A percentile compares a stretch with the other conserved stretches of the same genome.
Conservation (phyloP, 2,888 invertebrate species). For the Heliothis peltigera region DNA sequence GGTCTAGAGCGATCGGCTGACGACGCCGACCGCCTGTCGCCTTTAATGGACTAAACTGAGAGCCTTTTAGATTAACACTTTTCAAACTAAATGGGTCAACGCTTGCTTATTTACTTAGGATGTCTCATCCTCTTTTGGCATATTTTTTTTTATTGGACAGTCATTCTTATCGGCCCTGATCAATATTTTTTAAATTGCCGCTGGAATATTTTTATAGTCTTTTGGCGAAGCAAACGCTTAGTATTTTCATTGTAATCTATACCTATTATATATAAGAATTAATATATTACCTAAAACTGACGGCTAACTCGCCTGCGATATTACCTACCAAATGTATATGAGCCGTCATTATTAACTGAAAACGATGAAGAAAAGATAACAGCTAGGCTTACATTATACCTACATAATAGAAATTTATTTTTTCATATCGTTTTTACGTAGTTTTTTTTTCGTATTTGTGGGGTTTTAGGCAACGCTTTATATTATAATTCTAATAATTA, state of each 20-base stretch:
- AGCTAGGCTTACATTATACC: no score
- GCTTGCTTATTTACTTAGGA: constrained; percentile 56
- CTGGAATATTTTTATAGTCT: not conserved
- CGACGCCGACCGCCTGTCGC: constrained; percentile 69
- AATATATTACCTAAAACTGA: no score
- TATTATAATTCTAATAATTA: no score
- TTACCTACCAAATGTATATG: no score
- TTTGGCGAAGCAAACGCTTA: not conserved
- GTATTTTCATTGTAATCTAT: no score
- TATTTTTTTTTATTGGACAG: constrained; percentile 18
- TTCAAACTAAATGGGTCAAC: constrained; percentile 65
- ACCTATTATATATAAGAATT: no score
- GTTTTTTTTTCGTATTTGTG: no score
- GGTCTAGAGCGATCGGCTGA: constrained; percentile 42
- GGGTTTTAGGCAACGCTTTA: no score
- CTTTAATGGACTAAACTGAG: constrained; percentile 70
- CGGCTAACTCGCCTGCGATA: no score
- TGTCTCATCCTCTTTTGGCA: constrained; percentile 24
- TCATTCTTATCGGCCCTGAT: constrained; percentile 30
- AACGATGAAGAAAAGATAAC: not conserved
- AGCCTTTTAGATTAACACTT: constrained; percentile 74
- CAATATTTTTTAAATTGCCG: not conserved
- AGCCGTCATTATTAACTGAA: no score
- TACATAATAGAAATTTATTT: no score
- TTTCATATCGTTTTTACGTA: no score